A percentile compares a stretch with the other conserved stretches of the same genome.
These are phyloP conservation scores for Ascidia mentula DNA, from an alignment of 23 tunicate species.

Conservation along the genomic window DNA sequence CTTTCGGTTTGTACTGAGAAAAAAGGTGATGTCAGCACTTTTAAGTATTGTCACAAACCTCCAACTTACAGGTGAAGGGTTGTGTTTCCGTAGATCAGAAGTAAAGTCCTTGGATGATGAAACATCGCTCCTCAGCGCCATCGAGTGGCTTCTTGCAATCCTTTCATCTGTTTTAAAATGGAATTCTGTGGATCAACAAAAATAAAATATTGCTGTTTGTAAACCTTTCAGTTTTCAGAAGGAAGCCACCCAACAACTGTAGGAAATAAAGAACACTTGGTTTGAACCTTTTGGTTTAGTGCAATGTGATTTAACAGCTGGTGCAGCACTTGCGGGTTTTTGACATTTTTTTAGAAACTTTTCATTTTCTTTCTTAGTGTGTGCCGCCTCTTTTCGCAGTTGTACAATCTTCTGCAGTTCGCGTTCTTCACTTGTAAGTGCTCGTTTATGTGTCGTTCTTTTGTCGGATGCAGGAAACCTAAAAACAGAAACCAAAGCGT, in stretches of 20 bases:
- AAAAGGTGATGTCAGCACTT: neutral
- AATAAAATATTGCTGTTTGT: too few relatives aligned
- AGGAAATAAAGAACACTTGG: too few relatives aligned
- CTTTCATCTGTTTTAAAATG: conserved; percentile 71
- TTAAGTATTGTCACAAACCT: too few relatives aligned
- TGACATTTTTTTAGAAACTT: conserved; percentile 25
- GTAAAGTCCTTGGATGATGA: conserved; percentile 24
- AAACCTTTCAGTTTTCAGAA: too few relatives aligned
- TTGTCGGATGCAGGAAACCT: neutral
- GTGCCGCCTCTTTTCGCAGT: conserved; percentile 24
- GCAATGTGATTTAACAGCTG: neutral
- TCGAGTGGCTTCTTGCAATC: conserved; percentile 26
- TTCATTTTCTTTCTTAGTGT: conserved; percentile 15
- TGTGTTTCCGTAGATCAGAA: conserved; percentile 33
- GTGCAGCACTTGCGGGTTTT: neutral
- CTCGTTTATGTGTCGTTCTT: conserved; percentile 1
- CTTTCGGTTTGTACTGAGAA: conserved; percentile 18
- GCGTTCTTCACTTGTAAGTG: conserved; percentile 50
- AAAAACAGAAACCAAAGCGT: too few relatives aligned
- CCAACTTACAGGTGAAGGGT: conserved; percentile 57
- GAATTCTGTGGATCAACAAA: conserved; percentile 42
- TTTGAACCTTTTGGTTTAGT: conserved; percentile 3
- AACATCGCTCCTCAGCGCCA: conserved; percentile 31
- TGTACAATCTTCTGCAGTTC: conserved; percentile 38
- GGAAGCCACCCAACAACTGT: too few relatives aligned